Base-by-base conservation (phyloP, 1,140 invertebrate genomes). In the Pseudomyrmex concolor region DNA sequence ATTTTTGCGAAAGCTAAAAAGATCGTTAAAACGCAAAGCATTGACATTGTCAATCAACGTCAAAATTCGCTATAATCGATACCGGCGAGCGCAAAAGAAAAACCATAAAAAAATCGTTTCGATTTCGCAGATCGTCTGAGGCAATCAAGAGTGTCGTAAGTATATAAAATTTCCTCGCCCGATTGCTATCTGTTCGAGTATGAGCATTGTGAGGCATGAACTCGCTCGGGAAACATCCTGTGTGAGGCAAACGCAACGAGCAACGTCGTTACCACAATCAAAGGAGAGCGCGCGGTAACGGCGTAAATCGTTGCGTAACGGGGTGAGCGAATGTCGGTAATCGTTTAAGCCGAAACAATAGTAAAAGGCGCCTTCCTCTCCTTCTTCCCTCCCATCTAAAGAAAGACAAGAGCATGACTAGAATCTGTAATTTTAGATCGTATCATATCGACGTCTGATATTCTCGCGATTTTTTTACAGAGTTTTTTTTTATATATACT, bases 281-380 rank as follows among this genome's bases (percentile, higher is more conserved):
- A 45, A 57, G 73, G 25, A 77, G 64, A 62, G 72, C 59, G 72
- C 59, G 25, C 59, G 59, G 59, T 17, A 34, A 34, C 68, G 66
- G 51, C 60, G 72, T 34, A 84, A 84, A 87, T 86, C 63, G n/a
- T 87, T 87, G 68, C 82, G 70, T 81, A 86, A 86, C 68, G 71
- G 43, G 15, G 22, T 50, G 19, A 50, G 48, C n/a, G 67, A 50
- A 17, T 48, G 68, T 73, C 55, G 59, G 83, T 89, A 89, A 89
- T 89, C 83, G 73, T 83, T 89, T 89, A 89, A 67, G 68, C 55
- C 63, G 85, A 83, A 85, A 89, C 88, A 89, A 89, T 89, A 73
- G 81, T 85, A 89, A 86, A 80, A 86, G 80, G 70, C 55, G 77
- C 59, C 86, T 89, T 50, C 73, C 34, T 34, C 34, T 7, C 34